Conservation (phyloP, 1,140 invertebrate genomes). For the Meloidogyne chitwoodi region DNA sequence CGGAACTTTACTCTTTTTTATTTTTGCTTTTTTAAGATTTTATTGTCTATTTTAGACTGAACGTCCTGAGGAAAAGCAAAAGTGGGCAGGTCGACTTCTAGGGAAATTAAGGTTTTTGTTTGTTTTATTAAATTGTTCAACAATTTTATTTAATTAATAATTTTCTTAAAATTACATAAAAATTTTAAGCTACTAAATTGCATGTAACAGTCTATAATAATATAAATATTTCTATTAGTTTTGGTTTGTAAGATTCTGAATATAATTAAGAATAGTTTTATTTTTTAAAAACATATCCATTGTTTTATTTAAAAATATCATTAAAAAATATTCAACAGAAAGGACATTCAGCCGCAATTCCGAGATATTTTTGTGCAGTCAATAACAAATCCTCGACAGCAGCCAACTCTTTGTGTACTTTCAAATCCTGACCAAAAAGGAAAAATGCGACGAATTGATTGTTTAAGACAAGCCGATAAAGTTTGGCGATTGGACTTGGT, state of each 20-base stretch:
- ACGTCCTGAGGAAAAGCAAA: neutral
- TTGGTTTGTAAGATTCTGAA: no score
- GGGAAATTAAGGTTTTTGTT: constrained; percentile 61
- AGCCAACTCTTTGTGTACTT: constrained; percentile 84
- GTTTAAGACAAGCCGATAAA: constrained; percentile 96
- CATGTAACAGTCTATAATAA: no score
- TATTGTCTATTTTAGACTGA: neutral
- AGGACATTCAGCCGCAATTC: constrained; percentile 97
- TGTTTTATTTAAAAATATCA: constrained; percentile 71
- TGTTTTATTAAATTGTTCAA: no score
- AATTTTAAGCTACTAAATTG: constrained; percentile 94
- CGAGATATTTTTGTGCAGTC: constrained; percentile 94
- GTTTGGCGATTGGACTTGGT: constrained; percentile 97
- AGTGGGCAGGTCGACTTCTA: neutral
- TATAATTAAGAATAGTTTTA: no score
- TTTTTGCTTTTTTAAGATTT: neutral
- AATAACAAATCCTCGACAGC: constrained; percentile 80
- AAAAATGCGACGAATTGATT: constrained; percentile 99
- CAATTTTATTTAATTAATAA: neutral
- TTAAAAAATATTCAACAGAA: constrained; percentile 68
- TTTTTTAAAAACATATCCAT: constrained; percentile 99
- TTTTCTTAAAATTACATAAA: constrained; percentile 73
- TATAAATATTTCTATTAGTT: no score
- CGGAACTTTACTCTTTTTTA: neutral
- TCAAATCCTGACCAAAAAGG: constrained; percentile 99